Percentiles rank a stretch among this genome's conserved stretches.
These are phyloP conservation scores for Dendronephthya gigantea DNA, from an alignment of 64 coral and sea anemone species.

Conservation along the genomic window DNA sequence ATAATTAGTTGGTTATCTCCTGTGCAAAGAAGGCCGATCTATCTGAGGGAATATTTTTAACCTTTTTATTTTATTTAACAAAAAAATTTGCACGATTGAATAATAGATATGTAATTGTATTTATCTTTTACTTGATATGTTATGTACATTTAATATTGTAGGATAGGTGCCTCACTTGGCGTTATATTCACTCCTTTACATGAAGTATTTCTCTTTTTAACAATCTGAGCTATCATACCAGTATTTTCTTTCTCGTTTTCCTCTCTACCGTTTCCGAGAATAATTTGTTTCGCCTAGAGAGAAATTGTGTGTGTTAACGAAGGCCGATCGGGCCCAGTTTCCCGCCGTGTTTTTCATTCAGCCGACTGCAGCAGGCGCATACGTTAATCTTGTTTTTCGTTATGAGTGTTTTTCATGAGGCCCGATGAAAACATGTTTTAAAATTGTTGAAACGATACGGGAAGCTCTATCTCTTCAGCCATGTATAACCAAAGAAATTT, in stretches of 20 bases:
- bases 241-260: background rate
- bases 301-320: background rate
- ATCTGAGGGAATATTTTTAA: background rate
- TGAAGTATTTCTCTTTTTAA: background rate
- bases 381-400: too few relatives aligned
- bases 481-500: too few relatives aligned
- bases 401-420: too few relatives aligned
- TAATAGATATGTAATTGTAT: background rate
- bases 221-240: slow-evolving; percentile 1
- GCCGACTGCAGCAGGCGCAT: too few relatives aligned
- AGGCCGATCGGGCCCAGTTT: too few relatives aligned
- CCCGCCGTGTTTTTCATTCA: too few relatives aligned
- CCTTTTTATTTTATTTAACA: background rate
- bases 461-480: too few relatives aligned
- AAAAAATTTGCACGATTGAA: background rate
- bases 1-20: too few relatives aligned
- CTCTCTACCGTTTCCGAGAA: background rate
- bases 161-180: background rate
- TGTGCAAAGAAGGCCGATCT: too few relatives aligned
- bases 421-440: too few relatives aligned
- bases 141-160: background rate
- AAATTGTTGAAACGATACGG: too few relatives aligned
- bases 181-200: background rate
- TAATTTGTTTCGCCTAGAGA: background rate
- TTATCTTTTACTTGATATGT: background rate